A percentile compares a stretch with the other conserved stretches of the same genome.
phyloP scores from a whole-genome alignment of 2,888 invertebrate species.

The Gortyna flavago region DNA sequence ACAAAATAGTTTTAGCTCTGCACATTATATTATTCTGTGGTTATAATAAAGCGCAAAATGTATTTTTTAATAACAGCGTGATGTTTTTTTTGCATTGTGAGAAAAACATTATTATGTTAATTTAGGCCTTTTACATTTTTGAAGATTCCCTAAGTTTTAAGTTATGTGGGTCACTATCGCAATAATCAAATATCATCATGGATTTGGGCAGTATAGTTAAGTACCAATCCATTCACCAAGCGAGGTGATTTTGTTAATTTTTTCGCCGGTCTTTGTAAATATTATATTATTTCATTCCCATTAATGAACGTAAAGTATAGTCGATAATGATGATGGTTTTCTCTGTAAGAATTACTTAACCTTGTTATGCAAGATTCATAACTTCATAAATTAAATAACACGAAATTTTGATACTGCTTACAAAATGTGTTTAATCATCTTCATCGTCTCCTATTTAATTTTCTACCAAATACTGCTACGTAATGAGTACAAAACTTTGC shows the following conservation, averaged over 20 bases:
- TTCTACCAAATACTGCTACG: background rate
- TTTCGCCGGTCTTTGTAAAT: background rate
- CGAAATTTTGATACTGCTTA: background rate
- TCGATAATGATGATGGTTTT: background rate
- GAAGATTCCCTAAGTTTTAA: background rate
- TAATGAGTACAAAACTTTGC: slow-evolving; percentile 2
- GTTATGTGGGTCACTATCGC: background rate
- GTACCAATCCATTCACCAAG: background rate
- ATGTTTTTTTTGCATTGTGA: too few relatives aligned
- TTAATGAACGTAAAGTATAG: too few relatives aligned
- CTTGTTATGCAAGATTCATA: background rate
- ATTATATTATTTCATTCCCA: background rate
- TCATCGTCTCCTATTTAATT: background rate
- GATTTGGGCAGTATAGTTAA: background rate
- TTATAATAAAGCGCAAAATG: background rate
- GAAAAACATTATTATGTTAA: background rate
- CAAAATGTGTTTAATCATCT: background rate
- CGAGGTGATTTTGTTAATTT: background rate
- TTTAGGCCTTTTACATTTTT: background rate
- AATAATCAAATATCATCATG: background rate
- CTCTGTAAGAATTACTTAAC: background rate
- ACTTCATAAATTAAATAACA: background rate
- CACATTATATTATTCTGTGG: background rate
- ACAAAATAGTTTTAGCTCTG: background rate
- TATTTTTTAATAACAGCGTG: background rate